These are phyloP conservation scores for Zosterops hypoxanthus DNA, from an alignment of 2,113 vertebrate genomes.

Conservation along the genomic window DNA sequence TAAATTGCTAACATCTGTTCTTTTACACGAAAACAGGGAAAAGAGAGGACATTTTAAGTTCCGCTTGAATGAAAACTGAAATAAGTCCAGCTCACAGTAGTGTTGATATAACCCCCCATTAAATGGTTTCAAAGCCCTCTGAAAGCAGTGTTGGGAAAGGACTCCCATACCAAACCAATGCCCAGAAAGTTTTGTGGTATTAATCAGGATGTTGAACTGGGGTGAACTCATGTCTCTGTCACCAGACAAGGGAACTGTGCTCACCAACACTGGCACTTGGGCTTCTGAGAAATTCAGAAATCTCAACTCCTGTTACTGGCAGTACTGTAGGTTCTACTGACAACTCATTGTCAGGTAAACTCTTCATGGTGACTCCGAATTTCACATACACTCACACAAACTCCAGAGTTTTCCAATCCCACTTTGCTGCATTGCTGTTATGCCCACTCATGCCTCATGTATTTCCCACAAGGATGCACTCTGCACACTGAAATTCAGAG, in stretches of 20 bases:
- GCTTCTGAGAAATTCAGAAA: not conserved
- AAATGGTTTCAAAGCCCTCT: not conserved
- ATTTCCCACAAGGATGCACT: not conserved
- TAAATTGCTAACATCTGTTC: not conserved
- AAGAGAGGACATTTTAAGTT: not conserved
- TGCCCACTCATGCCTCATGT: too few species aligned
- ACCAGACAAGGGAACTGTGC: not conserved
- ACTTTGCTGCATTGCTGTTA: rapidly evolving
- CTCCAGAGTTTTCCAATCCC: not conserved
- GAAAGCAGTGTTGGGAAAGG: not conserved
- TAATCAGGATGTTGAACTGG: not conserved
- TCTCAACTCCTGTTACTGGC: not conserved
- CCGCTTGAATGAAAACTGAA: not conserved
- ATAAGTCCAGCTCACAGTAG: not conserved
- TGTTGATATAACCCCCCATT: rapidly evolving
- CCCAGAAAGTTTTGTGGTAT: not conserved
- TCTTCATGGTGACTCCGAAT: rapidly evolving
- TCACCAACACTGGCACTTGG: not conserved
- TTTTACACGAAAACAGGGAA: not conserved
- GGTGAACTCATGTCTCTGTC: not conserved
- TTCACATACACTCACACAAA: not conserved
- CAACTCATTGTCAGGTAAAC: not conserved
- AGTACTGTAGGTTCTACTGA: not conserved
- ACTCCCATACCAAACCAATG: not conserved
- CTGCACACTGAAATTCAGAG: not conserved